phyloP scores from a whole-genome alignment of 2,888 invertebrate genomes.

The Fragum whitleyi region DNA sequence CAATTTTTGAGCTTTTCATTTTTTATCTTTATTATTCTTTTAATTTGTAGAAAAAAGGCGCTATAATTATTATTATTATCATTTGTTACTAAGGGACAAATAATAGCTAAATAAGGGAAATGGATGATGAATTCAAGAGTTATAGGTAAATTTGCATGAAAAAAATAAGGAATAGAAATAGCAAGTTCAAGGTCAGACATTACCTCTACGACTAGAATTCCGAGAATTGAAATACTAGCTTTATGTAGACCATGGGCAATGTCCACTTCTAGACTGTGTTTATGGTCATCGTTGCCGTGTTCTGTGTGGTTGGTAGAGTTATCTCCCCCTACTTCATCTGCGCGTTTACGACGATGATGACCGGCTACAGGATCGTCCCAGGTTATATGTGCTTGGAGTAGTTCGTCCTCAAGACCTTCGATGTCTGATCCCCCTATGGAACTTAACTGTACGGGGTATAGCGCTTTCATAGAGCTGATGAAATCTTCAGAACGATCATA shows the following conservation, averaged over 20 bases:
- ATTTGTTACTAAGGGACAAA: too few relatives aligned
- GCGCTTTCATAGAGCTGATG: constrained; percentile 54
- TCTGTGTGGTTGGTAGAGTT: neutral
- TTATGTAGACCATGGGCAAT: constrained; percentile 77
- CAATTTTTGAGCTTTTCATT: too few relatives aligned
- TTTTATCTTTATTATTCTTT: too few relatives aligned
- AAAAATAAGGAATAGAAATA: too few relatives aligned
- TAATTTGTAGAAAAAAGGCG: too few relatives aligned
- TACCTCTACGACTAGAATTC: constrained; percentile 73
- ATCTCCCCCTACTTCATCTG: neutral
- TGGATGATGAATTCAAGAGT: too few relatives aligned
- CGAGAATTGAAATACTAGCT: constrained; percentile 75
- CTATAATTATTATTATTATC: too few relatives aligned
- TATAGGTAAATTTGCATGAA: too few relatives aligned
- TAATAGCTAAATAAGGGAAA: too few relatives aligned
- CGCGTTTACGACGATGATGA: neutral
- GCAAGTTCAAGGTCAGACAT: too few relatives aligned
- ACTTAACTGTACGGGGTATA: constrained; percentile 56
- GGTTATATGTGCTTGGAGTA: constrained; percentile 48
- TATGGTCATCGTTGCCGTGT: constrained; percentile 4
- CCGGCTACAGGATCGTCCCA: constrained; percentile 36
- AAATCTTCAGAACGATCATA: constrained; percentile 54
- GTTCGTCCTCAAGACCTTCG: constrained; percentile 42
- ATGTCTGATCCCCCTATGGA: constrained; percentile 44
- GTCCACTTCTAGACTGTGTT: constrained; percentile 66